Conservation (phyloP, 2,113 vertebrate genomes). For the Ictalurus furcatus region DNA sequence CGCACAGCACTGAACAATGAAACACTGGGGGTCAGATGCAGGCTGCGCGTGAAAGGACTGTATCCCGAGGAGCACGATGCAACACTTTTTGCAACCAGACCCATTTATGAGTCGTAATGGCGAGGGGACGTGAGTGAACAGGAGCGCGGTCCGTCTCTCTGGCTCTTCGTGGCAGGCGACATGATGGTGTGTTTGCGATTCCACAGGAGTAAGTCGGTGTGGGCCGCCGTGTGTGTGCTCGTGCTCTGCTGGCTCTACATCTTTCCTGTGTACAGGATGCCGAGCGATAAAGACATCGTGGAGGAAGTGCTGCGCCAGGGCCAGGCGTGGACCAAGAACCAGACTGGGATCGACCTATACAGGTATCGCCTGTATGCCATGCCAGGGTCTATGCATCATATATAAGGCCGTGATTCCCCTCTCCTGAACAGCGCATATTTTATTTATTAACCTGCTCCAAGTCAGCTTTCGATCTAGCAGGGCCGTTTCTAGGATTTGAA, state of each 20-base stretch:
- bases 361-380: conserved; percentile 72
- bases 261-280: conserved; percentile 85
- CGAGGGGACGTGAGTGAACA: conserved; percentile 6
- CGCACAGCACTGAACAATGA: neutral
- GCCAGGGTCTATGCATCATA: too few species aligned
- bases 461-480: too few species aligned
- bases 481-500: too few species aligned
- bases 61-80: neutral
- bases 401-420: neutral
- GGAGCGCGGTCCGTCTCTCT: neutral
- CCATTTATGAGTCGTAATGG: conserved; percentile 30
- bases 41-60: neutral
- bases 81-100: neutral
- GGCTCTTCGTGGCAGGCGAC: conserved; percentile 9
- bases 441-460: neutral
- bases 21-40: neutral
- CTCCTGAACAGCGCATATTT: neutral
- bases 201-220: conserved; percentile 83
- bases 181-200: conserved; percentile 76
- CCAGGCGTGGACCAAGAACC: conserved; percentile 82
- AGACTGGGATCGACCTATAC: conserved; percentile 79
- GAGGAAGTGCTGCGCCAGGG: conserved; percentile 86
- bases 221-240: conserved; percentile 84
- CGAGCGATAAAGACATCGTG: conserved; percentile 86
- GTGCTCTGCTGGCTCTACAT: conserved; percentile 93